Evolutionary conservation across 2,113 vertebrate genomes (phyloP).

Genomic region (Pedionomus torquatus): DNA sequence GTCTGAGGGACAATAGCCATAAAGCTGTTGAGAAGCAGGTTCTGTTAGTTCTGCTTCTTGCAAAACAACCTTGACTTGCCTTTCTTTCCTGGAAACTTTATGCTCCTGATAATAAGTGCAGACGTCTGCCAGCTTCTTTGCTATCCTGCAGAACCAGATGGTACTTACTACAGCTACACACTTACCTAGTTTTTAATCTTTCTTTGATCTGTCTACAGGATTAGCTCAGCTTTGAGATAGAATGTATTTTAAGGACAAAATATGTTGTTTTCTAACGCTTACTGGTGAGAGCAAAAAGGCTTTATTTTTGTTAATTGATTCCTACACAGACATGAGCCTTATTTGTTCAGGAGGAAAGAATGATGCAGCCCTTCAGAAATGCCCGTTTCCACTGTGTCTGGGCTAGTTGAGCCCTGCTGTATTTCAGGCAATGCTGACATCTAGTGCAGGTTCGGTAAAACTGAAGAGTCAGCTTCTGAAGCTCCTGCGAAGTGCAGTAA

Average conservation of each 20-base stretch:
- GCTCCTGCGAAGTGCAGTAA: background rate
- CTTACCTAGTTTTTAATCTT: background rate
- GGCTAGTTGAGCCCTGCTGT: rapidly evolving
- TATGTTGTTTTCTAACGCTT: rapidly evolving
- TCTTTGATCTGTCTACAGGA: background rate
- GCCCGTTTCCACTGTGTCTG: rapidly evolving
- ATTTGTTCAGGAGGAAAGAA: rapidly evolving
- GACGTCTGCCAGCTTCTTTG: background rate
- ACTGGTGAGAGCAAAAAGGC: rapidly evolving
- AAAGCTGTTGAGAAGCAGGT: background rate
- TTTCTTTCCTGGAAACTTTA: background rate
- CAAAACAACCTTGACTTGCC: background rate
- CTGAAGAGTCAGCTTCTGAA: background rate
- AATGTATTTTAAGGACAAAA: background rate
- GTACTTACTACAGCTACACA: rapidly evolving
- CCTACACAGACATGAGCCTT: rapidly evolving
- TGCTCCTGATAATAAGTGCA: background rate
- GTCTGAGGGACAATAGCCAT: background rate
- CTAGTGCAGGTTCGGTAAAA: background rate
- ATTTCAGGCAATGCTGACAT: background rate
- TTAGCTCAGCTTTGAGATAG: background rate
- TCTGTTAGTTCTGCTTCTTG: background rate
- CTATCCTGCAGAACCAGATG: background rate
- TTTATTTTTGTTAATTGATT: background rate
- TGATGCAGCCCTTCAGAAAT: rapidly evolving